Evolutionary conservation across 2,888 invertebrate species (phyloP).

Genomic region (Trachelus stipa): DNA sequence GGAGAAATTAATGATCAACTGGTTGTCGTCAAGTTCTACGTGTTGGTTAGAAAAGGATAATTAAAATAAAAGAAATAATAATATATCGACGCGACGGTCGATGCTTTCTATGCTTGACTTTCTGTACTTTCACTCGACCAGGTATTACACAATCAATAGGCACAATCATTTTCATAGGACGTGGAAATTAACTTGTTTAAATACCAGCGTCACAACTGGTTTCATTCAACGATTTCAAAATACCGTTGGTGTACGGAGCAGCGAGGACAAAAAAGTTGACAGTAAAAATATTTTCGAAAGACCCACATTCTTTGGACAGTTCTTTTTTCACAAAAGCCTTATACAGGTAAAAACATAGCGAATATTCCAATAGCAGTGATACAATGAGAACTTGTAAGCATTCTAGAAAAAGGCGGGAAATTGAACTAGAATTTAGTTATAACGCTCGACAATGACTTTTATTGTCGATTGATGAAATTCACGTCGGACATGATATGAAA

Average conservation of each 20-base stretch:
- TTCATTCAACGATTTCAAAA: neutral
- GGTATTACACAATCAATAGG: neutral
- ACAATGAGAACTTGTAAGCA: neutral
- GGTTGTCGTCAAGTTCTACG: neutral
- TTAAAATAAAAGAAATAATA: neutral
- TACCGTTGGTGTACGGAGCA: neutral
- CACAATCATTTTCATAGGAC: neutral
- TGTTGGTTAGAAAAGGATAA: neutral
- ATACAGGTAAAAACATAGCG: neutral
- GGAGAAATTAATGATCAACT: neutral
- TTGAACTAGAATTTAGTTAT: neutral
- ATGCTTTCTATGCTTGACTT: neutral
- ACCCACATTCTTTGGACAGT: neutral
- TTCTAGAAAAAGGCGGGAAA: neutral
- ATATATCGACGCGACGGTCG: neutral
- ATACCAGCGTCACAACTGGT: neutral
- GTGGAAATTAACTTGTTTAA: neutral
- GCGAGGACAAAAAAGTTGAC: neutral
- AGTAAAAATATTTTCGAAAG: neutral
- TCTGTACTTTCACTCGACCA: neutral
- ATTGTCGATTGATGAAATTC: neutral
- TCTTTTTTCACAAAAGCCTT: neutral
- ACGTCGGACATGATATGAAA: neutral
- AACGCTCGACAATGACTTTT: neutral
- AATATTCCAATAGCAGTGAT: neutral